Evolutionary conservation across 2,113 vertebrate genomes (phyloP), one percentile per base, ranked within the genome.

Genomic region (Ageneiosus marmoratus): DNA sequence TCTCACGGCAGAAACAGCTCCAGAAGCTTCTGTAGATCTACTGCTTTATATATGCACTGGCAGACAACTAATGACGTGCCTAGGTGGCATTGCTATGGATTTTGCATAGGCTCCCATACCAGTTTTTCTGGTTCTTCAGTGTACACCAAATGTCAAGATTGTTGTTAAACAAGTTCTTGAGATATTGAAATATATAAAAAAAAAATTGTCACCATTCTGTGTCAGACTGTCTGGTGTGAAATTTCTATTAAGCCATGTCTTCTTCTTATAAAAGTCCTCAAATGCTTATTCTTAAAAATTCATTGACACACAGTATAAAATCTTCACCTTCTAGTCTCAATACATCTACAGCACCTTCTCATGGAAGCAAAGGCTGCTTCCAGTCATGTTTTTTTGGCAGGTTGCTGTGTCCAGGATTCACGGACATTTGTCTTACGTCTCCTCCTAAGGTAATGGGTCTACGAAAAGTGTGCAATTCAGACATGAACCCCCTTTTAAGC

Each of bases 361-460:
- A 37, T 76, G 65, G 77, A 80, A 60, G 67, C 37, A 58, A 86
- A 74, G 32, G 55, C 48, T 73, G 62, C 34, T 73, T 69, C 22
- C n/a, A 67, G 67, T 76, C 72, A 51, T 24, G 29, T 32, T 72
- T 77, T n/a, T n/a, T 41, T 83, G 50, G 73, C 44, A 37, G 51
- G 51, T 41, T 55, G 29, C 41, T 89, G 85, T 88, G 73, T 82
- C 20, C 69, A 86, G 89, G 89, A 91, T 91, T 94, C 91, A 94
- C 88, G 79, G 91, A 88, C 88, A 83, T 88, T 83, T 92, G 88
- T 93, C 87, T 92, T 93, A 87, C 93, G 86, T 94, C 89, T 92
- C 91, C 88, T 81, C 93, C 92, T 92, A 99, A 95, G 98, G 97
- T 95, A 93, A 98, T 93, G 95, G 95, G 89, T 94, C 95, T 90